These are phyloP conservation scores for Pseudorhombus dupliciocellatus DNA, from an alignment of 2,113 vertebrate genomes.

Conservation along the genomic window DNA sequence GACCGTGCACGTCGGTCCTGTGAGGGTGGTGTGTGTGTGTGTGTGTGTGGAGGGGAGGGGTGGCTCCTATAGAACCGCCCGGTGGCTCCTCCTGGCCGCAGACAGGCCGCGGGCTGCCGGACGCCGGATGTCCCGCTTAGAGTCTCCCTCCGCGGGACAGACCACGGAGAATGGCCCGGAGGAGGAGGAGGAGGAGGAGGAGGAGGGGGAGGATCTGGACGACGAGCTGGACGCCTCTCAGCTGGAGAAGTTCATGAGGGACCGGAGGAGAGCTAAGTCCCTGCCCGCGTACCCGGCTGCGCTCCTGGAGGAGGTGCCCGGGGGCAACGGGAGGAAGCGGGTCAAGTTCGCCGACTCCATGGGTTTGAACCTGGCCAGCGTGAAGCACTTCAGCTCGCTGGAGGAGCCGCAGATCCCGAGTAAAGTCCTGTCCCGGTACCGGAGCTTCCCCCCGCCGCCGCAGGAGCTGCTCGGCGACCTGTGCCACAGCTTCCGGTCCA, in stretches of 20 bases:
- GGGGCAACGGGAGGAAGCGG: constrained; percentile 80
- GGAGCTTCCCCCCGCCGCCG: constrained; percentile 72
- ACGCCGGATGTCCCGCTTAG: constrained; percentile 42
- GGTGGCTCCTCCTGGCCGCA: background rate
- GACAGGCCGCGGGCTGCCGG: background rate
- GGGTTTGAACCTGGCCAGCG: constrained; percentile 87
- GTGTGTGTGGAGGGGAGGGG: background rate
- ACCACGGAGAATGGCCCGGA: constrained; percentile 30
- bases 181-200: constrained; percentile 4
- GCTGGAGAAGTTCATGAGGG: constrained; percentile 63
- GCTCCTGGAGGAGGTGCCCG: constrained; percentile 44
- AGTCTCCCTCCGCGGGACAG: background rate
- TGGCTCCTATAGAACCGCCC: constrained; percentile 43
- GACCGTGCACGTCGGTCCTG: constrained; percentile 12
- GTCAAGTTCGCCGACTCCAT: constrained; percentile 92
- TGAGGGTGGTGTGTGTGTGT: fast-evolving
- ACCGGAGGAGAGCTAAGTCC: constrained; percentile 75
- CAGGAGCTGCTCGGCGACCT: constrained; percentile 49
- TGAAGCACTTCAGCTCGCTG: constrained; percentile 87
- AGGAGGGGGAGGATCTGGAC: constrained; percentile 58
- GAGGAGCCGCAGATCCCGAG: constrained; percentile 87
- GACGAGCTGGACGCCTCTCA: constrained; percentile 63
- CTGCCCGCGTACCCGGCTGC: constrained; percentile 70
- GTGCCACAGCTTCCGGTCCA: constrained; percentile 50
- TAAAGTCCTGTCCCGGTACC: constrained; percentile 82